Conservation (phyloP, 1,140 invertebrate species). For the Drosophila fuyamai region DNA sequence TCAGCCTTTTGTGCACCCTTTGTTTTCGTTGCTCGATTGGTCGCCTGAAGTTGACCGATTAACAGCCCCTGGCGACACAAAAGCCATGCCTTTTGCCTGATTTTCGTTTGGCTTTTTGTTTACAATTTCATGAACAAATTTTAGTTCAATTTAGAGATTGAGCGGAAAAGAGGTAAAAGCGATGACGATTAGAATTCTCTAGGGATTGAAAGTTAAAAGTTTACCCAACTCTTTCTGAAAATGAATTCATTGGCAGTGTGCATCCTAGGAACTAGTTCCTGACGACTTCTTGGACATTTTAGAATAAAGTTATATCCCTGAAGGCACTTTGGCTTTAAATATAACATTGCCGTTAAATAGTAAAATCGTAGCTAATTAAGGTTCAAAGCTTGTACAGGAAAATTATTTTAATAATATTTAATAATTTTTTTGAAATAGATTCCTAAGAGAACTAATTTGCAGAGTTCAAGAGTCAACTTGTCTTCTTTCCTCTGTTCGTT, state of each 20-base stretch:
- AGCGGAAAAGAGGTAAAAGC: too few relatives aligned
- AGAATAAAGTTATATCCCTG: neutral
- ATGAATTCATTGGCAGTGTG: slow-evolving; percentile 1
- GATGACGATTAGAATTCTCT: neutral
- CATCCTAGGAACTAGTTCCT: neutral
- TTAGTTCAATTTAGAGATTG: slow-evolving; percentile 18
- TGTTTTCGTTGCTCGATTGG: slow-evolving; percentile 31
- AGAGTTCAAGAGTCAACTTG: too few relatives aligned
- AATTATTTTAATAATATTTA: too few relatives aligned
- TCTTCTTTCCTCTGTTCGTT: neutral
- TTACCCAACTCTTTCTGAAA: neutral
- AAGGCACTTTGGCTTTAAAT: too few relatives aligned
- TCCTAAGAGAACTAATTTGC: too few relatives aligned
- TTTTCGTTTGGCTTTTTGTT: slow-evolving; percentile 18
- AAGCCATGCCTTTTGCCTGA: slow-evolving; percentile 10
- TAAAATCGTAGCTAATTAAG: too few relatives aligned
- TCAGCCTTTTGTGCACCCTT: slow-evolving; percentile 19
- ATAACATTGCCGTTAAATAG: too few relatives aligned
- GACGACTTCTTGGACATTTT: neutral
- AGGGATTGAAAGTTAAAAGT: slow-evolving; percentile 4
- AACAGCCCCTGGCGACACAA: slow-evolving; percentile 32
- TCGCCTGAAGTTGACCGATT: slow-evolving; percentile 40
- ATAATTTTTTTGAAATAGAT: too few relatives aligned
- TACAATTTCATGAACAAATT: slow-evolving; percentile 39
- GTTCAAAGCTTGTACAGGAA: too few relatives aligned